Conservation (phyloP, 2,797 vertebrate genomes). For the Lates japonicus region DNA sequence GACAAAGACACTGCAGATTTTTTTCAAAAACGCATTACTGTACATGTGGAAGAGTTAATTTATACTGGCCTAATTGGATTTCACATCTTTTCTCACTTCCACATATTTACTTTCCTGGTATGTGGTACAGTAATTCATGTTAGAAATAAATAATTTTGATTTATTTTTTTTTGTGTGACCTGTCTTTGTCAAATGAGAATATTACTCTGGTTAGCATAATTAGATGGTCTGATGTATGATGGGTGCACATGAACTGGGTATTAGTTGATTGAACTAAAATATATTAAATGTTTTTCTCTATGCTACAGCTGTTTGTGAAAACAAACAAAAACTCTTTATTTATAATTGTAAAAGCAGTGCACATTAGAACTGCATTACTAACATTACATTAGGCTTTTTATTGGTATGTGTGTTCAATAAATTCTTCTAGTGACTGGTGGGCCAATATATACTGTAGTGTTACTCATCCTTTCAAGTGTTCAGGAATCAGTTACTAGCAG, state of each 20-base stretch:
- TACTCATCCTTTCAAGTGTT: conserved; percentile 80
- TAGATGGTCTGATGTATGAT: not conserved
- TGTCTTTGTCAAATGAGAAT: conserved; percentile 19
- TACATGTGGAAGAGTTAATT: not conserved
- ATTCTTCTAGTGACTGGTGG: conserved; percentile 72
- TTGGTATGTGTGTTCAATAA: conserved; percentile 60
- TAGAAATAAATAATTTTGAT: not conserved
- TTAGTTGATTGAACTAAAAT: conserved; percentile 13
- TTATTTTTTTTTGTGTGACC: not conserved
- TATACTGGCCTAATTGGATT: not conserved
- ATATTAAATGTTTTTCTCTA: not conserved
- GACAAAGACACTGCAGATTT: conserved; percentile 47
- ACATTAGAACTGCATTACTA: conserved; percentile 52
- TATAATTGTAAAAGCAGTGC: conserved; percentile 24
- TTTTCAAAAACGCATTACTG: not conserved
- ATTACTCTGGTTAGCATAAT: conserved; percentile 9
- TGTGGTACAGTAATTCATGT: not conserved
- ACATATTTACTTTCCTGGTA: not conserved
- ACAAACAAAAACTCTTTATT: not conserved
- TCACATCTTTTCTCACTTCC: not conserved
- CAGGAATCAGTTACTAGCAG: conserved; percentile 87
- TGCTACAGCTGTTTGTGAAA: conserved; percentile 12
- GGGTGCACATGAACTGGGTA: conserved; percentile 12
- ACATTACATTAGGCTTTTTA: conserved; percentile 60
- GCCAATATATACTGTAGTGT: conserved; percentile 75